Evolutionary conservation across 2,888 invertebrate species (phyloP).

Genomic region (Dermolepida albohirtum): DNA sequence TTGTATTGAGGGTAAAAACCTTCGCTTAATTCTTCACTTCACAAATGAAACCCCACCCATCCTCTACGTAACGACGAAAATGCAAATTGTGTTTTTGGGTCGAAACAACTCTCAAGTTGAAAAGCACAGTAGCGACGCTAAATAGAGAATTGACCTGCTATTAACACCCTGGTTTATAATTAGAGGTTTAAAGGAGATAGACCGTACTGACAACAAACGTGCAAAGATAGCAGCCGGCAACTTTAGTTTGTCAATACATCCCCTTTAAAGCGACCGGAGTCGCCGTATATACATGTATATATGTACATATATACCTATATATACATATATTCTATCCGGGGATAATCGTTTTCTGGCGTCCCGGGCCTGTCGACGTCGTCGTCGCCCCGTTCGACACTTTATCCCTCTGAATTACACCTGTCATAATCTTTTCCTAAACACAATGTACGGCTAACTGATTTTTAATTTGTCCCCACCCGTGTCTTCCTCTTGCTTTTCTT

Average conservation of each 20-base stretch:
- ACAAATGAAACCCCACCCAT: background rate
- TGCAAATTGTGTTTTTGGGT: slow-evolving; percentile 40
- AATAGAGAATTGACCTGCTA: slow-evolving; percentile 63
- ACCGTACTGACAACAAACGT: slow-evolving; percentile 40
- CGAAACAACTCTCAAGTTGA: slow-evolving; percentile 40
- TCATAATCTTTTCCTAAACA: slow-evolving; percentile 46
- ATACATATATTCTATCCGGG: slow-evolving; percentile 52
- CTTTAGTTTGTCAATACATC: slow-evolving; percentile 58
- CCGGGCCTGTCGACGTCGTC: slow-evolving; percentile 44
- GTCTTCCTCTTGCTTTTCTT: background rate
- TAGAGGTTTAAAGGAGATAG: slow-evolving; percentile 59
- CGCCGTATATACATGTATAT: slow-evolving; percentile 24
- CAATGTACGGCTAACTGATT: slow-evolving; percentile 32
- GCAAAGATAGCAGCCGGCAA: slow-evolving; percentile 40
- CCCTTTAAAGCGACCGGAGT: slow-evolving; percentile 57
- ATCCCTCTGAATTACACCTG: slow-evolving; percentile 48
- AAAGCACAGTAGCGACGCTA: slow-evolving; percentile 55
- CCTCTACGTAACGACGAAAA: slow-evolving; percentile 20
- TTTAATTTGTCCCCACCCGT: slow-evolving; percentile 18
- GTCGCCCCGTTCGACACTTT: slow-evolving; percentile 39
- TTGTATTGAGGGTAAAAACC: too few species aligned
- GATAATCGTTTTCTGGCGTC: slow-evolving; percentile 61
- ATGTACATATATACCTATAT: background rate
- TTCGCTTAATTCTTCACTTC: too few species aligned
- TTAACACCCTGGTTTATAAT: slow-evolving; percentile 63